Evolutionary conservation across 2,888 invertebrate species (phyloP).

Genomic region (Philopedon plagiatum): DNA sequence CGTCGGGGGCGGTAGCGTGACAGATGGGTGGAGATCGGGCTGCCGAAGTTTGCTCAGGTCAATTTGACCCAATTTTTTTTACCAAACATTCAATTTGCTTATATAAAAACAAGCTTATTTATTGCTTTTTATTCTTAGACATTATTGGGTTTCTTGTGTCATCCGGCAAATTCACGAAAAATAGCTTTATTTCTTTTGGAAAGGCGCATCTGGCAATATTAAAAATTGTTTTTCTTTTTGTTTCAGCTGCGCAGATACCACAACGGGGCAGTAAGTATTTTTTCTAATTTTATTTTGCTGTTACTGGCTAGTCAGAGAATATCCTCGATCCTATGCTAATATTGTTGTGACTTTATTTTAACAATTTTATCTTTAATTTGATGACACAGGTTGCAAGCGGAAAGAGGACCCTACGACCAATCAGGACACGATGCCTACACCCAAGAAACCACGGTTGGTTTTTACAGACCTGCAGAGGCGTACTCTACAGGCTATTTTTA

Average conservation of each 20-base stretch:
- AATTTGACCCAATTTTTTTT: too few species aligned
- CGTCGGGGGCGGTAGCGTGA: too few species aligned
- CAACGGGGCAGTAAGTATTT: constrained; percentile 89
- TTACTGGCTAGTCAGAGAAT: too few species aligned
- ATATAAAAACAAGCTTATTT: too few species aligned
- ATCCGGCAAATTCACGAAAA: too few species aligned
- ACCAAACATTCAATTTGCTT: too few species aligned
- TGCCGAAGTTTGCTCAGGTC: too few species aligned
- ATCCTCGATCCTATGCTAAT: background rate
- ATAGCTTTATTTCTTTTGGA: too few species aligned
- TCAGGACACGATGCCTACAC: constrained; percentile 88
- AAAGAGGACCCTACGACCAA: constrained; percentile 90
- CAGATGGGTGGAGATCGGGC: too few species aligned
- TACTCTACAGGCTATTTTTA: constrained; percentile 99
- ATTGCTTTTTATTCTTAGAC: too few species aligned
- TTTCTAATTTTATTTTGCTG: background rate
- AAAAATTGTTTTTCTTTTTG: constrained; percentile 68
- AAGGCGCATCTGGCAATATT: too few species aligned
- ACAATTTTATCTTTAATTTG: constrained; percentile 28
- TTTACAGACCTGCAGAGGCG: constrained; percentile 99
- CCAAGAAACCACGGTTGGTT: constrained; percentile 99
- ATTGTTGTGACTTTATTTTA: background rate
- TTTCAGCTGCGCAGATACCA: constrained; percentile 90
- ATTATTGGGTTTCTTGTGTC: too few species aligned
- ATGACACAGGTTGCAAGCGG: constrained; percentile 87